Evolutionary conservation across 2,888 invertebrate species (phyloP), one percentile per base, ranked within the genome.

Genomic region (Druceiella hillmani): DNA sequence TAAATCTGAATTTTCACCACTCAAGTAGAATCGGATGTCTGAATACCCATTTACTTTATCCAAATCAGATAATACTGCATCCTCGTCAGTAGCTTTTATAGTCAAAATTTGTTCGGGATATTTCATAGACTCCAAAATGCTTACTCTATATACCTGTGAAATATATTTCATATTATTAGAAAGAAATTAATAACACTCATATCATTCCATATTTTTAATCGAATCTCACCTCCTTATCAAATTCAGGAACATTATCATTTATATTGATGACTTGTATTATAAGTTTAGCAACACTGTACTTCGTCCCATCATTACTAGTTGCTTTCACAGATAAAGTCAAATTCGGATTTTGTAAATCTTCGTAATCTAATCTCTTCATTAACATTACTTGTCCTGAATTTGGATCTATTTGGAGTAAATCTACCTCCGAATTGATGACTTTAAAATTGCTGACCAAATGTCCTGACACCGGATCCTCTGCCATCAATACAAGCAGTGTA

Each of bases 211-310:
- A 17, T 15, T 33, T 17, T 26, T 29, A 22, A 32, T n/a, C n/a
- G n/a, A n/a, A n/a, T 50, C 54, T 58, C 57, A 77, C 79, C 47
- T 74, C 70, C 50, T 79, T 75, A 35, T 75, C 75, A 56, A 88
- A 88, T 30, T 71, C 62, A 0, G 89, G 89, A 41, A 75, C 73
- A 56, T 89, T 86, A 52, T 89, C 89, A 54, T 89, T 89, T 1
- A 83, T 72, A 55, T 89, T 87, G 33, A 78, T 69, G 1, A 89
- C 78, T 45, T 78, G 77, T 14, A 87, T 75, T 26, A 78, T 74
- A 2, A 88, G 74, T 44, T 78, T 79, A 0, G 84, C 83, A 34
- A 76, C 74, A 26, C 80, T 80, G 54, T 76, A 75, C 42, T 78
- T 75, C 45, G 60, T 68, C 2, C 66, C 67, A 47, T 69, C 71